Evolutionary conservation across 2,797 vertebrate species (phyloP), one percentile per base, ranked within the genome.

Genomic region (Lycodopsis pacificus): DNA sequence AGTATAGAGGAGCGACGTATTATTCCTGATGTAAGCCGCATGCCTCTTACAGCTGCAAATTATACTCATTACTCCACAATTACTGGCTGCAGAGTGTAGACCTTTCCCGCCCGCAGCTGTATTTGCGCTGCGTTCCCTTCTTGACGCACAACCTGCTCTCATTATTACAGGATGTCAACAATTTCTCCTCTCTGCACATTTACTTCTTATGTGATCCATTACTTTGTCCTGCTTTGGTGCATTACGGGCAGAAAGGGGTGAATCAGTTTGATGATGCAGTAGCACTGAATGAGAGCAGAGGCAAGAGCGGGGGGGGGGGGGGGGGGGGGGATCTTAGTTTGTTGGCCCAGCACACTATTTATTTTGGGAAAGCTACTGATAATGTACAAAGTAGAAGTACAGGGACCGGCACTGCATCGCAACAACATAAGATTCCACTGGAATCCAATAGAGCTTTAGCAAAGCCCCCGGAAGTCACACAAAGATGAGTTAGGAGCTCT

Each of bases 201-300:
- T 48, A 61, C 57, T 63, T 70, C 46, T 65, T 32, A 53, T 53
- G 71, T 5, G 22, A 85, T 78, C 80, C 77, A 81, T 86, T 77
- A 72, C 69, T 42, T 56, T 15, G 67, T 67, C 84, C 81, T 72
- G 77, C 83, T 82, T 73, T 84, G 58, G 51, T 73, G 73, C 65
- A 72, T 86, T 87, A 80, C 9, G 14, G 68, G 73, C 56, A 82
- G 40, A 83, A 82, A 78, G 75, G 74, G 80, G 54, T 78, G 82
- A 90, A 83, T 81, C 59, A 56, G 67, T 56, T 76, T n/a, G 84
- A 82, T 86, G 80, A 85, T 85, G 76, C 76, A 80, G 78, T 64
- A 61, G 27, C 71, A 77, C 38, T 59, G 68, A 76, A 77, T 48
- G 46, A 48, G 46, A 19, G 73, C 53, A 76, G 48, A 80, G 71